Conservation (phyloP, 2,113 vertebrate species). For the Platysternon megacephalum region DNA sequence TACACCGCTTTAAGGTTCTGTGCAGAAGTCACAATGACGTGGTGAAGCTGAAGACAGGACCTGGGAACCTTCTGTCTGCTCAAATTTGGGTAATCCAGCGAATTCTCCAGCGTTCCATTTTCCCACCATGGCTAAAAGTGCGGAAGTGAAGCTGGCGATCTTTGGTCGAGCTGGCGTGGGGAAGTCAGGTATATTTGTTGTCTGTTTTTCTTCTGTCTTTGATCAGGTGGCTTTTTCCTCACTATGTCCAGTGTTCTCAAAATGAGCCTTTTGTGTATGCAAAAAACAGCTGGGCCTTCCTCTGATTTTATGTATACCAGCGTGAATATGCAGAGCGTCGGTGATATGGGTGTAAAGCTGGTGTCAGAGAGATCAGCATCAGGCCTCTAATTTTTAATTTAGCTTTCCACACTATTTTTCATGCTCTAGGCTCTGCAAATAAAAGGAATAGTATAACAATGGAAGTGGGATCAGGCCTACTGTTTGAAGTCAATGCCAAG, state of each 20-base stretch:
- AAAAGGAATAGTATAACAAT: not conserved
- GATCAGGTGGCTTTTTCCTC: not conserved
- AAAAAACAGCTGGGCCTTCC: not conserved
- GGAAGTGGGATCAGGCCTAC: not conserved
- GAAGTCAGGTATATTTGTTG: conserved; percentile 90
- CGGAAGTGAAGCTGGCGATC: conserved; percentile 94
- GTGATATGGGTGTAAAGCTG: not conserved
- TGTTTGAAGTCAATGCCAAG: not conserved
- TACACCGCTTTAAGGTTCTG: conserved; percentile 39
- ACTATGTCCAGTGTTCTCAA: not conserved
- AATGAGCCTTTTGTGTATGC: not conserved
- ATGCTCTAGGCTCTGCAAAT: not conserved
- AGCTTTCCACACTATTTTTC: not conserved
- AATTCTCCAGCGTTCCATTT: not conserved
- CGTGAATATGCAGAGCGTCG: not conserved
- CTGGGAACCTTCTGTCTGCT: conserved; percentile 19
- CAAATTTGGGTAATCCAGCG: not conserved
- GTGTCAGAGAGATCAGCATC: not conserved
- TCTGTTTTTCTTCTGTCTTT: not conserved
- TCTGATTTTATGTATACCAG: not conserved
- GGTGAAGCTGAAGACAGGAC: conserved; percentile 57
- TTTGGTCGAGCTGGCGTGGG: conserved; percentile 96
- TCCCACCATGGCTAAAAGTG: conserved; percentile 91
- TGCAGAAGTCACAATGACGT: conserved; percentile 71
- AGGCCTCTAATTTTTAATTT: not conserved